These are phyloP conservation scores for Chymomyza procnemis DNA, from an alignment of 2,888 invertebrate species.

Conservation along the genomic window DNA sequence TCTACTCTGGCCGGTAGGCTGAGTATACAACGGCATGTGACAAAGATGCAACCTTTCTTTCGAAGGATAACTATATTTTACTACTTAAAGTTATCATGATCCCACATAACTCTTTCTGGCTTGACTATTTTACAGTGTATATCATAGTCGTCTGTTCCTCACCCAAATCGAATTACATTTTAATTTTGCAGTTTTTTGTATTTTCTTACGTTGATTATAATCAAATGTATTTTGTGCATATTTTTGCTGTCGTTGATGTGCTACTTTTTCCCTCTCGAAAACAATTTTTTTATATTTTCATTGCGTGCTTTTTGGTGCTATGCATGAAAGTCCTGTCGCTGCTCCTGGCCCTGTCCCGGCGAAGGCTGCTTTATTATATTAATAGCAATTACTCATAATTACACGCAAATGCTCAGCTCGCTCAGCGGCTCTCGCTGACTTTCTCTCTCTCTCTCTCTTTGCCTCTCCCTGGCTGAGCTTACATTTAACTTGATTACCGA, in stretches of 20 bases:
- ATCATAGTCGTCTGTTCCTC: too few relatives aligned
- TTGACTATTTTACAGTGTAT: too few relatives aligned
- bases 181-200: neutral
- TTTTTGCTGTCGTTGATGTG: constrained; percentile 19
- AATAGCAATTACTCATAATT: constrained; percentile 70
- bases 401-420: constrained; percentile 30
- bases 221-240: constrained; percentile 32
- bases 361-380: constrained; percentile 56
- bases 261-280: constrained; percentile 3
- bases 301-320: constrained; percentile 64
- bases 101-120: too few relatives aligned
- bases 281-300: constrained; percentile 39
- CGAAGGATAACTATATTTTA: too few relatives aligned
- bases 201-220: constrained; percentile 38
- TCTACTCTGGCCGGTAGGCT: too few relatives aligned
- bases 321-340: constrained; percentile 30
- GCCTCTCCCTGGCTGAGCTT: constrained; percentile 9
- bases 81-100: too few relatives aligned
- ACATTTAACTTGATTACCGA: constrained; percentile 71
- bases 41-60: too few relatives aligned
- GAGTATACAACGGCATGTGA: too few relatives aligned
- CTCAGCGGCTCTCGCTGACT: neutral
- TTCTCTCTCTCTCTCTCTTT: neutral
- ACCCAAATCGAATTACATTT: too few relatives aligned
- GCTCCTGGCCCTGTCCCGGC: neutral